phyloP scores from a whole-genome alignment of 1,140 invertebrate species.

The Hetaerina americana region DNA sequence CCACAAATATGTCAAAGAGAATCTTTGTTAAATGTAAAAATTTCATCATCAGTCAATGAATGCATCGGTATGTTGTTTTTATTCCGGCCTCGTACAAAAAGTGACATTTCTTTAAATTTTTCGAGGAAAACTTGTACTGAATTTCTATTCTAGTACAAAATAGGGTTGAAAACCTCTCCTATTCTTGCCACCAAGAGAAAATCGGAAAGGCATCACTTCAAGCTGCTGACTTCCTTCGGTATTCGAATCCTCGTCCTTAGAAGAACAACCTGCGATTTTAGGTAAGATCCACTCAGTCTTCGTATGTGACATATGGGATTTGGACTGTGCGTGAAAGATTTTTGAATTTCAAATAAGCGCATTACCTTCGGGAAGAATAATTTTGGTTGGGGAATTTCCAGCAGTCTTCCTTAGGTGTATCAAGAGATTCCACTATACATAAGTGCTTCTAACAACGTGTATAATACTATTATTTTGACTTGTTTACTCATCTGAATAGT shows the following conservation, averaged over 20 bases:
- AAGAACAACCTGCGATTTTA: not conserved
- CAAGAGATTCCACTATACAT: no score
- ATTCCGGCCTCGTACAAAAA: not conserved
- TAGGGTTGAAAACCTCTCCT: not conserved
- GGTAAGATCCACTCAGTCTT: not conserved
- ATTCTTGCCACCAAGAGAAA: not conserved
- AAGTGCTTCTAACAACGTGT: not conserved
- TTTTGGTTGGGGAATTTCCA: not conserved
- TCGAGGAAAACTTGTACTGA: not conserved
- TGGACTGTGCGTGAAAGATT: not conserved
- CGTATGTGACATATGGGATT: not conserved
- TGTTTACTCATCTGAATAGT: not conserved
- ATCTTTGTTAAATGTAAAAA: not conserved
- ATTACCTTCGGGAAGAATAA: not conserved
- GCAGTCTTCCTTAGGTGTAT: not conserved
- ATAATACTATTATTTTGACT: not conserved
- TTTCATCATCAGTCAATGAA: not conserved
- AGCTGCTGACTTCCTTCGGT: not conserved
- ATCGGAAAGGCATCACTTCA: not conserved
- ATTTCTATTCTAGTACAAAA: not conserved
- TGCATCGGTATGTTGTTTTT: not conserved
- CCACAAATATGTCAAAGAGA: not conserved
- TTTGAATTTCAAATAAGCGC: no score
- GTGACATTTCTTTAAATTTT: not conserved
- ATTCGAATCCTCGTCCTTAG: not conserved